Percentiles rank a stretch among this genome's conserved stretches.
These are phyloP conservation scores for Crocidura indochinensis DNA, from an alignment of 2,797 vertebrate species.

Conservation along the genomic window DNA sequence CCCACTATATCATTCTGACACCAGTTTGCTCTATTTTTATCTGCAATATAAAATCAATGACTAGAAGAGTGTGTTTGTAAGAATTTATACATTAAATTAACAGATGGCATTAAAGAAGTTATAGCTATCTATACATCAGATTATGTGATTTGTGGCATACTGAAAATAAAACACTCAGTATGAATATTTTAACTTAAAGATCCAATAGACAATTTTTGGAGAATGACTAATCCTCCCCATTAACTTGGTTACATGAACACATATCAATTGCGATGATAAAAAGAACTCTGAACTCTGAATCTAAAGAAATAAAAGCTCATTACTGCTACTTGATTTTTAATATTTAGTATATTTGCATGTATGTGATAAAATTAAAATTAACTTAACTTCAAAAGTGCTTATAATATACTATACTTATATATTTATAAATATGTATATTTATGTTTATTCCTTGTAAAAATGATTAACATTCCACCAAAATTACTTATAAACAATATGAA, in stretches of 20 bases:
- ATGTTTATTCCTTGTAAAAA: no score
- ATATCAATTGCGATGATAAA: background rate
- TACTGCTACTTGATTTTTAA: background rate
- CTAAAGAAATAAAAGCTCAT: background rate
- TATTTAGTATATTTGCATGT: background rate
- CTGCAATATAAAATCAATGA: slow-evolving; percentile 55
- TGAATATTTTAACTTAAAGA: slow-evolving; percentile 39
- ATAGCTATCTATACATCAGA: no score
- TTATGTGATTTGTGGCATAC: slow-evolving; percentile 1
- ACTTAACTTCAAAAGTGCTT: slow-evolving; percentile 45
- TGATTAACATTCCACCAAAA: no score
- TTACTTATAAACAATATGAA: no score
- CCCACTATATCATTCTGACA: no score
- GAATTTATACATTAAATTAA: slow-evolving; percentile 29
- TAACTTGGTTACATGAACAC: background rate
- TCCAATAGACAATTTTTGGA: background rate
- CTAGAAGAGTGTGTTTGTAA: background rate
- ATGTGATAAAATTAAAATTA: background rate
- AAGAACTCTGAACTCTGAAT: background rate
- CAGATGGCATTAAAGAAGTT: background rate
- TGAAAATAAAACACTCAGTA: background rate
- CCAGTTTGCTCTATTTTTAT: background rate
- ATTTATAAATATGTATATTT: no score
- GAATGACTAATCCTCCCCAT: background rate
- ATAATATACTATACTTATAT: no score